Base-by-base conservation (phyloP, 2,888 invertebrate genomes). In the Rhagophthalmus giganteus region DNA sequence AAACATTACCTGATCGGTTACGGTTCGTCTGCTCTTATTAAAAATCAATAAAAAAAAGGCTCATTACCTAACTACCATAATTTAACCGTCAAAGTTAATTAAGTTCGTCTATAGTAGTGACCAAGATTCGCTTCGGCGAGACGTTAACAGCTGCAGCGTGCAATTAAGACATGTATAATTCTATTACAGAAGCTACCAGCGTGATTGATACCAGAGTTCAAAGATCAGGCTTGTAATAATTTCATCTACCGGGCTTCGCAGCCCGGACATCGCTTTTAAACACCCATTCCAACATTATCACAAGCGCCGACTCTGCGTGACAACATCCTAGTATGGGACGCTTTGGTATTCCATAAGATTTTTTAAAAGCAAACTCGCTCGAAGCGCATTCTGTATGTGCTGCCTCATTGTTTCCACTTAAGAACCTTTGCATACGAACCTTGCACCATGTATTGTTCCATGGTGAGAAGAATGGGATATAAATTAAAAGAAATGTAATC, bases 151-250 rank as follows among this genome's bases (percentile, higher is more conserved):
- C 60, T 59, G 62, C 64, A 57, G 55, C 57, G 46, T 61, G 63
- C 63, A 65, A 66, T 65, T 64, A 64, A 66, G 64, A 62, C 63
- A 64, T 63, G 63, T 62, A 62, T 56, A 57, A 59, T 56, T 57
- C 57, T 55, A 60, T 62, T 62, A 60, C 62, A 57, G 63, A 55
- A 63, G 62, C 64, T 60, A 59, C 61, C 46, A 55, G 53, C 60
- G 59, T 64, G 66, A 66, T 66, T 66, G 66, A 65, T 65, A 62
- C 64, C 58, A 47, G 53, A 59, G 64, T 61, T 66, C 64, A 66
- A 61, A 65, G 66, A 63, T 66, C 63, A 61, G 49, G 34, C 50
- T 54, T 59, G 63, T 64, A 62, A 63, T 65, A 60, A 62, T 62
- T 62, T 55, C 56, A 60, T 61, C 59, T 60, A 59, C 57, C 48